These are phyloP conservation scores for Cyanistes caeruleus DNA, from an alignment of 2,113 vertebrate genomes.

Conservation along the genomic window DNA sequence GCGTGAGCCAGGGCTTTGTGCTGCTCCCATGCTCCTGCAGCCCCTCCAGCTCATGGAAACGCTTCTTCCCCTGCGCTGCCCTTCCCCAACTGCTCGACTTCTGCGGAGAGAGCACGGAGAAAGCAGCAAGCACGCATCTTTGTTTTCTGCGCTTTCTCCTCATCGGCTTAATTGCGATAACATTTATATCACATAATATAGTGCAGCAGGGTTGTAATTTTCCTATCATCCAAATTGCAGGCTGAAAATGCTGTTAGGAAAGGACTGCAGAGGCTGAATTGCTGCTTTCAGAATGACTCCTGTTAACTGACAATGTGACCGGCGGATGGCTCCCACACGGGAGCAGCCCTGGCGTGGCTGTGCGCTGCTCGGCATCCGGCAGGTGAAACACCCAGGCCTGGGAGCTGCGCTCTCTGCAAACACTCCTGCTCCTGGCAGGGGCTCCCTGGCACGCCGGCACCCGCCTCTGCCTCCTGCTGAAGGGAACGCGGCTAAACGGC, in stretches of 20 bases:
- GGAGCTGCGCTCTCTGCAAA: background rate
- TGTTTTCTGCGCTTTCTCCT: constrained; percentile 53
- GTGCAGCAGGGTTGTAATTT: constrained; percentile 82
- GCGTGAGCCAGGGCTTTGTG: fast-evolving
- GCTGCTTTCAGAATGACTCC: constrained; percentile 79
- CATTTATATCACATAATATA: constrained; percentile 81
- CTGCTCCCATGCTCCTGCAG: background rate
- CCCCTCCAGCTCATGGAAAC: background rate
- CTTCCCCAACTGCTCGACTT: background rate
- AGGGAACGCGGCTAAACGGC: background rate
- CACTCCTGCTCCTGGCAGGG: background rate
- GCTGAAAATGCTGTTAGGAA: constrained; percentile 79
- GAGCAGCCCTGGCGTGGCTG: background rate
- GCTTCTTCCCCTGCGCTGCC: background rate
- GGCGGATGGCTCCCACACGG: constrained; percentile 66
- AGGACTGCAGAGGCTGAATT: constrained; percentile 76
- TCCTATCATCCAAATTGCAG: constrained; percentile 87
- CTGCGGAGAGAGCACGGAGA: background rate
- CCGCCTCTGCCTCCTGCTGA: background rate
- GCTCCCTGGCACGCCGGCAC: fast-evolving
- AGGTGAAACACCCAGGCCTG: constrained; percentile 33
- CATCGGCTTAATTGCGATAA: constrained; percentile 81
- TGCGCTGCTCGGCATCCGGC: background rate
- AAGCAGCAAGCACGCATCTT: background rate
- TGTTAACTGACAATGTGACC: constrained; percentile 69